These are phyloP conservation scores for Polypedilum pembai DNA, from an alignment of 1,140 invertebrate species.

Conservation along the genomic window DNA sequence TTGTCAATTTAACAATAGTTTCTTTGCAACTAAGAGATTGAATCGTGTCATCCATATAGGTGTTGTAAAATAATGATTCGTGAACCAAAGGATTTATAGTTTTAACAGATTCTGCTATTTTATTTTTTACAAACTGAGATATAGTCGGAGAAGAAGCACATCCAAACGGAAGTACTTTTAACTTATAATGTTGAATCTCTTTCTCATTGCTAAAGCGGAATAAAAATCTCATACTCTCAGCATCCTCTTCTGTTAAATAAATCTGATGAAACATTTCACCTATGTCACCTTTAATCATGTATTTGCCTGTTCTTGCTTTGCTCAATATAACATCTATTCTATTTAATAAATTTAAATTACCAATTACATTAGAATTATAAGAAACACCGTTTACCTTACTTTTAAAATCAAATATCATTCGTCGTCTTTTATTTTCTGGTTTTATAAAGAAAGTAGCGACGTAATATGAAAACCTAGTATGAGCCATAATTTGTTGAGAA, in stretches of 20 bases:
- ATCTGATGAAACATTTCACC: conserved; percentile 36
- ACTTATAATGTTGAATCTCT: background rate
- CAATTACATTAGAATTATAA: conserved; percentile 34
- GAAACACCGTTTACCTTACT: conserved; percentile 32
- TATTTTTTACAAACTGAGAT: conserved; percentile 32
- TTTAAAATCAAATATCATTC: conserved; percentile 35
- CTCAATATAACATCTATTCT: conserved; percentile 34
- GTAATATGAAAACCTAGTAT: conserved; percentile 33
- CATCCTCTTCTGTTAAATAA: conserved; percentile 32
- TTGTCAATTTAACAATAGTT: background rate
- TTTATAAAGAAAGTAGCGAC: conserved; percentile 35
- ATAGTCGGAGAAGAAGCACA: conserved; percentile 30
- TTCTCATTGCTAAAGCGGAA: conserved; percentile 29
- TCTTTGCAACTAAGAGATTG: background rate
- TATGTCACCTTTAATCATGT: conserved; percentile 36
- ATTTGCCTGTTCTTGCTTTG: conserved; percentile 34
- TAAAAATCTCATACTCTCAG: conserved; percentile 31
- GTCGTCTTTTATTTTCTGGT: conserved; percentile 34
- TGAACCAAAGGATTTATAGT: conserved; percentile 33
- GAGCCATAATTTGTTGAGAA: background rate
- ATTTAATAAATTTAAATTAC: conserved; percentile 35
- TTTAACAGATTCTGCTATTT: conserved; percentile 34
- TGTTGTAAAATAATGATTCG: conserved; percentile 35
- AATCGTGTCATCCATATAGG: conserved; percentile 41
- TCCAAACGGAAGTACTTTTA: conserved; percentile 31